These are phyloP conservation scores for Glyphotaelius pellucidus DNA, from an alignment of 2,888 invertebrate species.

Conservation along the genomic window DNA sequence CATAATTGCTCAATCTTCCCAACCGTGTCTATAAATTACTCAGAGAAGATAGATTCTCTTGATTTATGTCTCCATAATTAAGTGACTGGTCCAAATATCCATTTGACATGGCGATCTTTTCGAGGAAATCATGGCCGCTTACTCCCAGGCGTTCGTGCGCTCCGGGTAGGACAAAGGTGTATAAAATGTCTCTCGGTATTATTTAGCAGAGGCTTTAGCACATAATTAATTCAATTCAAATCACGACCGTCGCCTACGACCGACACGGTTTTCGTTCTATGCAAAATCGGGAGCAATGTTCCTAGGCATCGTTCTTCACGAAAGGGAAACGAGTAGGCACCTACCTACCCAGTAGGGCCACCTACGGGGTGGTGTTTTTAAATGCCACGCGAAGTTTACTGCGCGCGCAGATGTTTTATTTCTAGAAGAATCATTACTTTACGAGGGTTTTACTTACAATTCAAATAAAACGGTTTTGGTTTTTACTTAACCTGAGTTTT, in stretches of 20 bases:
- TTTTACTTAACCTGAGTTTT: not conserved
- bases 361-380: not conserved
- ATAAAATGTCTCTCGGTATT: slow-evolving; percentile 55
- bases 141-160: slow-evolving; percentile 36
- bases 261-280: slow-evolving; percentile 67
- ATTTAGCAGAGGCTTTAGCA: slow-evolving; percentile 68
- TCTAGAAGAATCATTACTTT: not conserved
- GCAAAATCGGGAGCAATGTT: slow-evolving; percentile 60
- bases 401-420: slow-evolving; percentile 23
- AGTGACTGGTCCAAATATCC: not conserved
- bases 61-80: slow-evolving; percentile 33
- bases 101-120: slow-evolving; percentile 15
- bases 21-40: slow-evolving; percentile 15
- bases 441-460: not conserved
- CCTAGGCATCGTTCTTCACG: slow-evolving; percentile 53
- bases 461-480: not conserved
- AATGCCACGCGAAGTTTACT: not conserved
- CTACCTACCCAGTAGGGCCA: not conserved
- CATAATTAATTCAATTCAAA: slow-evolving; percentile 77
- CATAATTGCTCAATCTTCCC: slow-evolving; percentile 42
- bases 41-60: slow-evolving; percentile 21
- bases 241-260: slow-evolving; percentile 74
- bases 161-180: slow-evolving; percentile 45
- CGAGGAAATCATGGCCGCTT: slow-evolving; percentile 4
- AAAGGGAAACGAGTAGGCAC: not conserved